These are phyloP conservation scores for Conger conger DNA, from an alignment of 2,113 vertebrate genomes.

Conservation along the genomic window DNA sequence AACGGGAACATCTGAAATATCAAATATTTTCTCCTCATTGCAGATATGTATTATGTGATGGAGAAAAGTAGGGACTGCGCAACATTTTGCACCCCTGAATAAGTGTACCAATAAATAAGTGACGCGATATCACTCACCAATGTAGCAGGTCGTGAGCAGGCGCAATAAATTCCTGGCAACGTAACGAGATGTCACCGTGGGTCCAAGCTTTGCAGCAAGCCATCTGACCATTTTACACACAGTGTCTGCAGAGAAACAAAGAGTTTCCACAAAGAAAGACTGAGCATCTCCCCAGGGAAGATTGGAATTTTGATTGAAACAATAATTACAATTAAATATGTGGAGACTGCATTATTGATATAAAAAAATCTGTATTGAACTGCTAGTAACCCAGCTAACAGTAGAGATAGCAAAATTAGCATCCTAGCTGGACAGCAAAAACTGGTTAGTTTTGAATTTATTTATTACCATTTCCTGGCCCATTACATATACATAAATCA, in stretches of 20 bases:
- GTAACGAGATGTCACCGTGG: slow-evolving; percentile 88
- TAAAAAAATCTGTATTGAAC: neutral
- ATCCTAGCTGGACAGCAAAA: neutral
- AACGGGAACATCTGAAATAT: too few species aligned
- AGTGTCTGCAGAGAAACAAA: slow-evolving; percentile 78
- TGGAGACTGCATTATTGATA: neutral
- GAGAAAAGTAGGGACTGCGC: too few species aligned
- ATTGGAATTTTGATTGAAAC: neutral
- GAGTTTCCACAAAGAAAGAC: too few species aligned
- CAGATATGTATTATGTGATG: too few species aligned
- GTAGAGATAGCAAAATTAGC: neutral
- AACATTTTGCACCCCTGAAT: neutral
- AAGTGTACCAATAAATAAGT: too few species aligned
- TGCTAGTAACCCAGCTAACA: neutral
- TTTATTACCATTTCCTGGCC: neutral
- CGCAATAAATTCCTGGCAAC: slow-evolving; percentile 92
- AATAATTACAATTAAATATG: neutral
- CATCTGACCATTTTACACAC: slow-evolving; percentile 95
- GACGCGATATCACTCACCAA: slow-evolving; percentile 70
- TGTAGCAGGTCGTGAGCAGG: slow-evolving; percentile 90
- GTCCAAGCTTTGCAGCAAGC: slow-evolving; percentile 92
- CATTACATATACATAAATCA: neutral
- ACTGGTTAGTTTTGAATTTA: neutral
- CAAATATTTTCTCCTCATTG: too few species aligned
- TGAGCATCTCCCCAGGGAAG: neutral